phyloP scores from a whole-genome alignment of 2,113 vertebrate species.

The Microcebus lehilahytsara region DNA sequence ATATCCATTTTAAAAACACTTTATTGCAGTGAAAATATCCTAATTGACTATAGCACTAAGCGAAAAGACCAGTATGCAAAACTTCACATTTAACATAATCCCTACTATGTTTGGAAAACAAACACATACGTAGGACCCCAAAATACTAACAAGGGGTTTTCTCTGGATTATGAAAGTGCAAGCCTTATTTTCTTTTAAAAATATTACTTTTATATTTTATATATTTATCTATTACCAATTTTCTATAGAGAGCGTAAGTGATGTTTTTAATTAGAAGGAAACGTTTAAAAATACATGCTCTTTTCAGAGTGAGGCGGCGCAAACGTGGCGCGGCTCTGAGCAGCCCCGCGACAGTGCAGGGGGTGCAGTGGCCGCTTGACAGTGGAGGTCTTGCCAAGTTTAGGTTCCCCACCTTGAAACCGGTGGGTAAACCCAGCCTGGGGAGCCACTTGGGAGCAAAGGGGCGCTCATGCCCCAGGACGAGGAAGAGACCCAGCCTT shows the following conservation, averaged over 20 bases:
- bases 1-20: neutral
- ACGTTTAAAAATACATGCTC: neutral
- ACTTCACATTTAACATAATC: neutral
- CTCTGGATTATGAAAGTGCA: neutral
- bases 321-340: neutral
- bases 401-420: neutral
- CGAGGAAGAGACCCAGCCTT: neutral
- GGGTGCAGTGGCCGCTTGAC: neutral
- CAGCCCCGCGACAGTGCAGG: neutral
- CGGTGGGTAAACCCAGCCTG: fast-evolving
- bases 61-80: neutral
- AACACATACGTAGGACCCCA: neutral
- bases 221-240: neutral
- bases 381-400: too few species aligned
- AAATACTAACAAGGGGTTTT: neutral
- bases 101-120: neutral
- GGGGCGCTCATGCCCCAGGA: fast-evolving
- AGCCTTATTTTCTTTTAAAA: neutral
- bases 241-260: neutral
- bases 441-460: neutral
- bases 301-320: neutral
- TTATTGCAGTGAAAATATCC: neutral
- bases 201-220: slow-evolving; percentile 2
- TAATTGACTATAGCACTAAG: neutral
- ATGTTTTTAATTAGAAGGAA: neutral